Base-by-base conservation (phyloP, 35 echinoderm and acorn worm genomes). In the Diadema setosum region DNA sequence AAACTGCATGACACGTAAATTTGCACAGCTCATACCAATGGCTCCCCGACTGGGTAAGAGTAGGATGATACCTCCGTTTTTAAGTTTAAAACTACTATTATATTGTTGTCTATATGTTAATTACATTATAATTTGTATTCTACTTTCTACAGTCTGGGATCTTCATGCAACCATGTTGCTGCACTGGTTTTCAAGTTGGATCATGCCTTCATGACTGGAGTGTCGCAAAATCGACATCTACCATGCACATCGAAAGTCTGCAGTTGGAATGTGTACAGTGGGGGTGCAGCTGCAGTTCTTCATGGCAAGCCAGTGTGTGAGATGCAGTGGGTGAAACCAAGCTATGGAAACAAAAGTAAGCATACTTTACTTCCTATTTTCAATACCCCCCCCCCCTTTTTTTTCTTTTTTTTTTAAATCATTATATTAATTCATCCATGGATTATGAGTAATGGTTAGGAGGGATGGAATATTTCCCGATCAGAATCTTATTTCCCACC, bases 251-350 rank as follows among this genome's bases (percentile, higher is more conserved):
- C 76, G 64, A 83, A 90, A 49, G 29, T 39, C 12, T 90, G 78
- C 52, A 83, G 20, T 17, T 90, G 88, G 88, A 90, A 90, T 83
- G 80, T 90, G 3, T 90, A 67, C n/a, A 90, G 80, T 46, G 88
- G 80, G 26, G 80, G 40, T 24, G 26, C n/a, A 31, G 30, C 52
- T 31, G 3, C 33, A 5, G 55, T 46, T 20, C 40, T 82, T 5
- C 45, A 89, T 82, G 75, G 74, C 21, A 81, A 89, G 59, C 88
- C 80, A 83, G 88, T 90, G 25, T 90, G 31, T 60, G 80, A 90
- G 26, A 45, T 90, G 44, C 78, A 84, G 16, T 90, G 80, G 81
- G 80, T 84, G 3, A 90, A 90, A 31, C 87, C 80, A 3, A 84
- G n/a, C 24, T 83, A 84, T 61, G 82, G 2, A 16, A 58, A 58